phyloP scores from a whole-genome alignment of 2,888 invertebrate species.

The Icerya purchasi region DNA sequence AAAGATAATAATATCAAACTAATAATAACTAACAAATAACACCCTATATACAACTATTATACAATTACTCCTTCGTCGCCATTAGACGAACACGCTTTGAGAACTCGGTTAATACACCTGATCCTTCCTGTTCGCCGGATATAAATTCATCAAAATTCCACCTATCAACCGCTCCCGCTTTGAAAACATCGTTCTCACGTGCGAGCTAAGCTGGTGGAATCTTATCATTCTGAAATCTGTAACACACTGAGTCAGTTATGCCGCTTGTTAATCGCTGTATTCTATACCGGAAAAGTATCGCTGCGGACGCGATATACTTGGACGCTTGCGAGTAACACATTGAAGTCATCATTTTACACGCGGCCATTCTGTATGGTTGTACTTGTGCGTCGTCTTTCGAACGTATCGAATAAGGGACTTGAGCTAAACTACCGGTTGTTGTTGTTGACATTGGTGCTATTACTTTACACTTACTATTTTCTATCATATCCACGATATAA shows the following conservation, averaged over 20 bases:
- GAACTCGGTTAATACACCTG: too few species aligned
- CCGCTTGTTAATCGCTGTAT: not conserved
- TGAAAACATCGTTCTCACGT: not conserved
- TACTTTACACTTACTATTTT: not conserved
- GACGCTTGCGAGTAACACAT: too few species aligned
- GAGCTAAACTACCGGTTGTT: not conserved
- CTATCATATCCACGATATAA: not conserved
- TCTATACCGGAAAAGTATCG: not conserved
- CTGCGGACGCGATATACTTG: not conserved
- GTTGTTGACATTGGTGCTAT: not conserved
- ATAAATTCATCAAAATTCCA: not conserved
- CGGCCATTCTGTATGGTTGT: too few species aligned
- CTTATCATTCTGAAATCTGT: not conserved
- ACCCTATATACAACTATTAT: too few species aligned
- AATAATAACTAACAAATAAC: too few species aligned
- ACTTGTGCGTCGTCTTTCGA: not conserved
- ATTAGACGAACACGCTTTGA: too few species aligned
- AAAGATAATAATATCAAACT: too few species aligned
- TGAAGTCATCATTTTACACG: too few species aligned
- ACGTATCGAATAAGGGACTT: not conserved
- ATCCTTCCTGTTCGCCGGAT: not conserved
- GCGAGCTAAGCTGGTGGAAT: not conserved
- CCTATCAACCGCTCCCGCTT: not conserved
- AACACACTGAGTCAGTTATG: not conserved
- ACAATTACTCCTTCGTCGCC: too few species aligned